Base-by-base conservation (phyloP, 2,888 invertebrate species). In the Chloromyia formosa region DNA sequence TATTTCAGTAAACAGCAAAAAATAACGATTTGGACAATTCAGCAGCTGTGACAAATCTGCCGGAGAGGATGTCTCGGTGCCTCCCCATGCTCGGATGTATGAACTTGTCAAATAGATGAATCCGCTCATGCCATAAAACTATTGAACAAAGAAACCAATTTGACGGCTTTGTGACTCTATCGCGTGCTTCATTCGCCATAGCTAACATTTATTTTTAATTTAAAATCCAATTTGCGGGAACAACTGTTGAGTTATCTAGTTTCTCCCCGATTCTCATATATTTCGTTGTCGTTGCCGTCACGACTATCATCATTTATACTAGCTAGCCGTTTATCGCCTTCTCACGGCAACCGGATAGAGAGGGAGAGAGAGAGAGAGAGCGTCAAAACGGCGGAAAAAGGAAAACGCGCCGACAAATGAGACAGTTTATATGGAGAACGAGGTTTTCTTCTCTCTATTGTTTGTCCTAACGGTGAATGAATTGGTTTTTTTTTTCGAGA, bases 191-290 rank as follows among this genome's bases (percentile, higher is more conserved):
- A 20, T 49, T 66, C 23, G 49, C 49, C 66, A 78, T 73, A 77
- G 78, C 78, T 77, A 78, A 78, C 78, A 78, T 78, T 78, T 78
- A 78, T 78, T 78, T 78, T 78, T 78, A 78, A 78, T 78, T 78
- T 78, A 78, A 78, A 78, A 78, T 78, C 78, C 78, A 78, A 78
- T 78, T 78, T 78, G 78, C 78, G 77, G 78, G 77, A 78, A 78
- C 78, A 78, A 78, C 78, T 78, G 64, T 54, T 58, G 72, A 58
- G 72, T 42, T 72, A 45, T 56, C 56, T 3, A 16, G 16, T 60
- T 16, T 68, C 68, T 49, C n/a, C 20, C 1, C 20, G 40, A 35
- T 35, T 35, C 27, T 35, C 27, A 35, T 35, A 7, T 35, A 35
- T 35, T 7, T 4, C 27, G 27, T 35, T 35, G 27, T 35, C 27